phyloP scores from a whole-genome alignment of 2,888 invertebrate species.

The Ochropleura leucogaster region DNA sequence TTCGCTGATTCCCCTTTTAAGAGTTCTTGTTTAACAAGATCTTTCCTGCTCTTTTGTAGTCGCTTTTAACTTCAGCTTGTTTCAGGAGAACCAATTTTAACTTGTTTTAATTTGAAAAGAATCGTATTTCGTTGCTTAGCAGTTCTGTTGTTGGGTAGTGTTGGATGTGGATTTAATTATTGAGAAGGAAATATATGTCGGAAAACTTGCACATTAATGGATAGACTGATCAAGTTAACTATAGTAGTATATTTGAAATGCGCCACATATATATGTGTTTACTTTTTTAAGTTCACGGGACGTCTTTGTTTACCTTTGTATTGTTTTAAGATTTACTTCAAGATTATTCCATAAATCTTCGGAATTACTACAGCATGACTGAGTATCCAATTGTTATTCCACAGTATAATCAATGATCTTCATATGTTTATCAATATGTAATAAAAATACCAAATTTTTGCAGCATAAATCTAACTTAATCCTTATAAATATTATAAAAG shows the following conservation, averaged over 20 bases:
- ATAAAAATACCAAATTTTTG: neutral
- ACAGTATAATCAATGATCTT: neutral
- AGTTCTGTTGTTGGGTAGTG: constrained; percentile 39
- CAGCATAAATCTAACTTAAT: neutral
- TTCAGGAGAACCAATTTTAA: constrained; percentile 76
- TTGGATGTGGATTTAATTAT: constrained; percentile 15
- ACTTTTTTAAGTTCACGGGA: neutral
- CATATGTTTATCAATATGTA: neutral
- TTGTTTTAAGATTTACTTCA: neutral
- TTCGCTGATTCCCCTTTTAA: constrained; percentile 78
- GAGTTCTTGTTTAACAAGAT: constrained; percentile 84
- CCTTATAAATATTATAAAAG: neutral
- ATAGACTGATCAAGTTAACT: too few species aligned
- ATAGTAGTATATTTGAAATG: neutral
- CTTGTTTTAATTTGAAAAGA: constrained; percentile 80
- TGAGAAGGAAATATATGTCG: neutral
- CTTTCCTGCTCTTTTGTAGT: constrained; percentile 79
- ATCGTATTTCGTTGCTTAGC: constrained; percentile 69
- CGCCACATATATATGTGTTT: neutral
- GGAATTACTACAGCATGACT: neutral
- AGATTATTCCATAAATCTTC: neutral
- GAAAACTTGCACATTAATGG: too few species aligned
- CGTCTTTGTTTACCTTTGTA: neutral
- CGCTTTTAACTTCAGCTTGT: constrained; percentile 73
- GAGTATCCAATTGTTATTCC: neutral